Percentiles rank a stretch among this genome's conserved stretches.
Conservation (phyloP, 2,113 vertebrate genomes). For the Phrynosoma blainvillii region DNA sequence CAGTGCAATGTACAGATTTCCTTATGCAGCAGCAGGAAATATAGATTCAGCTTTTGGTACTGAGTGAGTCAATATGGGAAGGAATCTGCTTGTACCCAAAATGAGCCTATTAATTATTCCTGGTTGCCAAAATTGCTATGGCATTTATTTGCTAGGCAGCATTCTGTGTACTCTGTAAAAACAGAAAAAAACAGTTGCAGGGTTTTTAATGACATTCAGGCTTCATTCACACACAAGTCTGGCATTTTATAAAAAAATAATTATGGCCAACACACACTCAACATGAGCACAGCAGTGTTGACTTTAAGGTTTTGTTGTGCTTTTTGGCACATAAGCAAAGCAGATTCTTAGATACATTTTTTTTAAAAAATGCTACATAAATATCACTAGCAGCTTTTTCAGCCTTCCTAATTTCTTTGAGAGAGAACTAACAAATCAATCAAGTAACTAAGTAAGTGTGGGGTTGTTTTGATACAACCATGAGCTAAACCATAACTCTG, state of each 20-base stretch:
- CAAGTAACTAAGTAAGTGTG: background rate
- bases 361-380: background rate
- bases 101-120: constrained; percentile 44
- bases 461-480: background rate
- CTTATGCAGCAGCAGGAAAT: background rate
- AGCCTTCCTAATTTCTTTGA: background rate
- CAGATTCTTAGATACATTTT: constrained; percentile 21
- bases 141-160: constrained; percentile 18
- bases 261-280: background rate
- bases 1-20: background rate
- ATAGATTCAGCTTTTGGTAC: background rate
- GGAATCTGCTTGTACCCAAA: background rate
- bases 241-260: background rate
- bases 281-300: background rate
- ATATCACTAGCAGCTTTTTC: background rate
- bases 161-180: constrained; percentile 41
- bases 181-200: background rate
- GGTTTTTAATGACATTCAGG: background rate
- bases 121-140: constrained; percentile 27
- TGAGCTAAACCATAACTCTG: no score
- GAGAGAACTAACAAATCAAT: background rate
- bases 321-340: background rate
- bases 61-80: background rate
- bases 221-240: background rate
- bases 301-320: background rate